Evolutionary conservation across 2,888 invertebrate species (phyloP).

Genomic region (Eueremaeus valkanovi): DNA sequence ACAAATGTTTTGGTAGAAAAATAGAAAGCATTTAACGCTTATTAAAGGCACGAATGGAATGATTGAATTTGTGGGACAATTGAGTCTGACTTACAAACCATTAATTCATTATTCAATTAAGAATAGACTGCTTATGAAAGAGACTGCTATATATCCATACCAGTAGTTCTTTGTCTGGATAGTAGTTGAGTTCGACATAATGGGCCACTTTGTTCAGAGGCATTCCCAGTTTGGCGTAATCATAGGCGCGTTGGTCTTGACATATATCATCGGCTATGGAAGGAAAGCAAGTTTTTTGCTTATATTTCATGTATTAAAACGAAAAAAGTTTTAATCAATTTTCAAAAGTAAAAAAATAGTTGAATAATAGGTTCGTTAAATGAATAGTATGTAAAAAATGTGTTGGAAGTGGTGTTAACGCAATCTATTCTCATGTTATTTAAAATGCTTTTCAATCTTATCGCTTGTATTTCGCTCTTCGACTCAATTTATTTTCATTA

Average conservation of each 20-base stretch:
- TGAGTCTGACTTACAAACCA: too few relatives aligned
- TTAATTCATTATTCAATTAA: background rate
- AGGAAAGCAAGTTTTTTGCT: slow-evolving; percentile 41
- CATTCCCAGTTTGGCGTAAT: slow-evolving; percentile 77
- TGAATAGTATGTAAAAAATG: too few relatives aligned
- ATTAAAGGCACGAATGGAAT: background rate
- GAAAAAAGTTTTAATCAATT: background rate
- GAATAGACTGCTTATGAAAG: too few relatives aligned
- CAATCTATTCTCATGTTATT: background rate
- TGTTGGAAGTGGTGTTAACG: background rate
- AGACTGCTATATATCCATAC: too few relatives aligned
- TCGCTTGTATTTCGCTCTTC: background rate
- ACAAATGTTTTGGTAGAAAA: too few relatives aligned
- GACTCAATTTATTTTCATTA: background rate
- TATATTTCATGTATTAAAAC: background rate
- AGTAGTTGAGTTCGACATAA: slow-evolving; percentile 84
- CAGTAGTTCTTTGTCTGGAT: slow-evolving; percentile 87
- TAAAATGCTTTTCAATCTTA: background rate
- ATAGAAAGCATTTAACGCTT: too few relatives aligned
- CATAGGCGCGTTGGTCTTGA: slow-evolving; percentile 73
- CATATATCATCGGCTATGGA: slow-evolving; percentile 69
- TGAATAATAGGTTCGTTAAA: too few relatives aligned
- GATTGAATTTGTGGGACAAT: too few relatives aligned
- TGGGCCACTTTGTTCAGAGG: slow-evolving; percentile 87
- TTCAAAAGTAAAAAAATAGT: too few relatives aligned